phyloP scores from a whole-genome alignment of 2,888 invertebrate genomes.

The Stramonita haemastoma region DNA sequence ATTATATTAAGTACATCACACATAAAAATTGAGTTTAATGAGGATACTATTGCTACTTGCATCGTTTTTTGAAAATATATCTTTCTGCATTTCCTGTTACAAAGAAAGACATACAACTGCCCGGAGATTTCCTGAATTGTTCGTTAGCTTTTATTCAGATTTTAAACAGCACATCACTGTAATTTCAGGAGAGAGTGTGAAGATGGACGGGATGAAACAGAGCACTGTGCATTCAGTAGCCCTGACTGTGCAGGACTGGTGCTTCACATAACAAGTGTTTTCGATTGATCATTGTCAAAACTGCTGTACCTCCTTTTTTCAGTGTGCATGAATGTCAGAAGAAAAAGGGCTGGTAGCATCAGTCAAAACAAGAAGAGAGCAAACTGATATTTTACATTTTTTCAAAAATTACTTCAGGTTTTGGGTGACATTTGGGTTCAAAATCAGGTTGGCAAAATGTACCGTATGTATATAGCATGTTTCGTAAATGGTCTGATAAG shows the following conservation, averaged over 20 bases:
- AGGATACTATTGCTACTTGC: neutral
- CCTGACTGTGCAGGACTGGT: neutral
- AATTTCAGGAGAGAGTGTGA: neutral
- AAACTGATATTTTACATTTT: neutral
- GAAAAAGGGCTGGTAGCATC: neutral
- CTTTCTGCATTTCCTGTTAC: neutral
- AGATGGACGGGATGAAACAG: constrained; percentile 21
- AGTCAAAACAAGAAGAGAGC: constrained; percentile 4
- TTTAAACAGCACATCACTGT: neutral
- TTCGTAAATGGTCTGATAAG: constrained; percentile 7
- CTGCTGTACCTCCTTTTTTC: too few relatives aligned
- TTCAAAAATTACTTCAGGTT: neutral
- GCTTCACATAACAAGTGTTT: neutral
- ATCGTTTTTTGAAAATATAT: neutral
- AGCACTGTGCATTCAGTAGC: neutral
- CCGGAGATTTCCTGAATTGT: neutral
- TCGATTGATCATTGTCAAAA: neutral
- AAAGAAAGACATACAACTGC: neutral
- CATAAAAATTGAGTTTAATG: neutral
- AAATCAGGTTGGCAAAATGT: neutral
- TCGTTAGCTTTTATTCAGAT: neutral
- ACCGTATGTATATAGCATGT: neutral
- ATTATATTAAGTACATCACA: neutral
- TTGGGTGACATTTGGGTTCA: neutral
- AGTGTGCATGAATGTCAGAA: neutral